Evolutionary conservation across 2,797 vertebrate genomes (phyloP), one percentile per base, ranked within the genome.

Genomic region (Oreochromis mossambicus): DNA sequence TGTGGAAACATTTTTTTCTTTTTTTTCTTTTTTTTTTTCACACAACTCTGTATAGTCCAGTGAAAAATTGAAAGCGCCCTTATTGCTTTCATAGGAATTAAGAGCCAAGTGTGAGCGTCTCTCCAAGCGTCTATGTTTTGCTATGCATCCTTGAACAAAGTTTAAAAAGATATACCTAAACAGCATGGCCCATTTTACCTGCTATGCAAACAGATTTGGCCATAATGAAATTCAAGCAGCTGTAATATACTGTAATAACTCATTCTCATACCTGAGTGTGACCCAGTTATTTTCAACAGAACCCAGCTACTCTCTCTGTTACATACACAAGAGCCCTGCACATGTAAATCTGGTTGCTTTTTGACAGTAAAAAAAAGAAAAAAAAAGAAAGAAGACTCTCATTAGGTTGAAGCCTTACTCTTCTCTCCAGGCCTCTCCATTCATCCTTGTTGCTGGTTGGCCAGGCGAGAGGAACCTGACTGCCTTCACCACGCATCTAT

Each of bases 21-120:
- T 0, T 0, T 26, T 26, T 26, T 4, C n/a, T n/a, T 26, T 26
- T 26, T 26, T 26, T 26, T 4, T 26, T 4, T 1, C 63, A 15
- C 61, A 66, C 11, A 38, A 66, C 34, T 58, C 15, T 58, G 55
- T 58, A 58, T 10, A 19, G 34, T 66, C 61, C 34, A 8, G n/a
- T 66, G 19, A 66, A 63, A 38, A 38, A 21, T 7, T 38, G 19
- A n/a, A 41, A 24, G 10, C 21, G 13, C 13, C n/a, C 63, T 41
- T 43, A 43, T 9, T 68, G 38, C 63, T 68, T 43, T 9, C 1
- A 43, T 68, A 68, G 21, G 21, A 68, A 68, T 68, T 43, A 1
- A 68, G 63, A 41, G 4, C 34, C 36, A 41, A 38, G 61, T 41
- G 63, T 61, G 29, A 61, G 32, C 17, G 24, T 54, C 68, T 24